Base-by-base conservation (phyloP, 2,113 vertebrate genomes). In the Tragelaphus buxtoni region DNA sequence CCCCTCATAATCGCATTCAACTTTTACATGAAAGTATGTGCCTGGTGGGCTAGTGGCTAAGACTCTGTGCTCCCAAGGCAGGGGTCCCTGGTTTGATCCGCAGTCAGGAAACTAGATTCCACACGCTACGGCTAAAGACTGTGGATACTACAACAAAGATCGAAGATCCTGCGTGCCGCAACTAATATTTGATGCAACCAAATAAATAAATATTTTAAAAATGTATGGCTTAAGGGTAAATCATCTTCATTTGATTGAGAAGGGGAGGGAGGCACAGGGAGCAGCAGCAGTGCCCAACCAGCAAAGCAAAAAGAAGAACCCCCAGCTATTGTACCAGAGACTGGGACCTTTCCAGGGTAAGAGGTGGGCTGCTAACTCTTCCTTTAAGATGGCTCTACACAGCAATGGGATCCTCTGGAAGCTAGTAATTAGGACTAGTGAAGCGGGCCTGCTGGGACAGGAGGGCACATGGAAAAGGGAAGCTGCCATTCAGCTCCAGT, bases 361-460 rank as follows among this genome's bases (percentile, higher is more conserved):
- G 35, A 55, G n/a, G 26, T 51, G 18, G 28, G 22, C 5, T 20
- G 30, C 74, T 22, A 35, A 17, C 9, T 16, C 60, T 32, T 56
- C 26, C 65, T 94, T 76, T n/a, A 51, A 60, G 49, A n/a, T 39
- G 77, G 18, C 20, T 30, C 24, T 13, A 5, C 4, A 1, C 24
- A 47, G 5, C 26, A 11, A 13, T 0, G 32, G 77, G 42, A 4
- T 18, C 28, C 28, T 47, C 17, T 7, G 53, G 92, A 92, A 47
- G 17, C 9, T 13, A 30, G n/a, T 0, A 32, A 12, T 14, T 42
- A 24, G 42, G 53, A 84, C 55, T 0, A 7, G 24, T 7, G 11
- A 51, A 32, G 39, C 7, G 13, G 32, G 55, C 13, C 32, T 8
- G 8, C 45, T 42, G 17, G 51, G 51, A 32, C 13, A 24, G 49